Base-by-base conservation (phyloP, 2,113 vertebrate genomes). In the Daubentonia madagascariensis region DNA sequence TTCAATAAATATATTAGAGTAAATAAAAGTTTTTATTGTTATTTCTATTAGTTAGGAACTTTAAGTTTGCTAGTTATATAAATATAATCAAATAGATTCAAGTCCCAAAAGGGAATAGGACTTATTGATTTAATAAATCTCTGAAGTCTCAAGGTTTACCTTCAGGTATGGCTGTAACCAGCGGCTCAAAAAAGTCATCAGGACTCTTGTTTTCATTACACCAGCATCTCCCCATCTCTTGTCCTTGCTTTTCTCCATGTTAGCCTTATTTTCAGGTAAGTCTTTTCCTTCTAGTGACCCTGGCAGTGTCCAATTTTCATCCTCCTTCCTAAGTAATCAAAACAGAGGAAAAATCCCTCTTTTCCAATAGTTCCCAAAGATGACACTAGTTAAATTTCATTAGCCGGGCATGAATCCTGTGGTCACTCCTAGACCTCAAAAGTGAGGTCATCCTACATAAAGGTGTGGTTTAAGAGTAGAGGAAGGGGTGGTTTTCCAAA, bases 101-200 rank as follows among this genome's bases (percentile, higher is more conserved):
- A 45, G 11, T 8, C n/a, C 20, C 65, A 52, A 50, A 75, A 17
- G 23, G 5, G 12, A 87, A 35, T 54, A 5, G 6, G 50, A 10
- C 52, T 91, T 89, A 61, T 32, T 85, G 30, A 87, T 23, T 96
- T 83, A n/a, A 8, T 76, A 85, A 43, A 85, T 91, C 23, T 40
- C 73, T 70, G 0, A 65, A 43, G 37, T 76, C 22, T 22, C 8
- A 10, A 43, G n/a, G 3, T 59, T 68, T 75, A 35, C 32, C n/a
- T n/a, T 79, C 18, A 85, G 5, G 2, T 48, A 25, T 30, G 30
- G 9, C 54, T 78, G 37, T 8, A 40, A 50, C 25, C 32, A 85
- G 25, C 9, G 30, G 4, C 16, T 86, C 2, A 88, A 52, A 67
- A 37, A 67, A 18, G 0, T 40, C 52, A 10, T 72, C 25, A 65